phyloP scores from a whole-genome alignment of 1,140 invertebrate species.

The Akabosia matsudoensis region DNA sequence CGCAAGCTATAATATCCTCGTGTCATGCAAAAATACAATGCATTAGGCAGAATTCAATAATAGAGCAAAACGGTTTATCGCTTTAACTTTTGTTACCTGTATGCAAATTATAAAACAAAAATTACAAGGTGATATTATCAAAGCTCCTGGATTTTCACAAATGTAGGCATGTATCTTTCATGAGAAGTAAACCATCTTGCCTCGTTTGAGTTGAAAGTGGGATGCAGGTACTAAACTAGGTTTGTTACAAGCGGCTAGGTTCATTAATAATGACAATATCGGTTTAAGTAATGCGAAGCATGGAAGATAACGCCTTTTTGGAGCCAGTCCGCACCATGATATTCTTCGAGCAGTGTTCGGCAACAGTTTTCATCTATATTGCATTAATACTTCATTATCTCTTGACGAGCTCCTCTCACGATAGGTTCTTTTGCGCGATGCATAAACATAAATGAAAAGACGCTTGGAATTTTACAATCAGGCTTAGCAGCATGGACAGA shows the following conservation, averaged over 20 bases:
- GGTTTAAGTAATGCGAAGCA: background rate
- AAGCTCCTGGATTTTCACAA: background rate
- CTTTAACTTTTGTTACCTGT: no score
- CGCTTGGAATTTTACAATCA: background rate
- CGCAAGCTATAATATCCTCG: no score
- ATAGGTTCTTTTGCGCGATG: background rate
- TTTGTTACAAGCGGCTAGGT: background rate
- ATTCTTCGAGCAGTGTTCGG: background rate
- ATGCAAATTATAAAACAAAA: background rate
- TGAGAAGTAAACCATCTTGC: no score
- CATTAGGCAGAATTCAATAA: no score
- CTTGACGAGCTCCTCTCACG: background rate
- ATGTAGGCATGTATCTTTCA: no score
- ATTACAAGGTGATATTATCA: background rate
- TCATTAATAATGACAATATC: constrained; percentile 5
- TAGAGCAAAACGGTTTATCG: no score
- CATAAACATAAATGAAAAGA: background rate
- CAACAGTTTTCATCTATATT: background rate
- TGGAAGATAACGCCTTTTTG: constrained; percentile 2
- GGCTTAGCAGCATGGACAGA: background rate
- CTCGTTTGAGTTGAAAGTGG: no score
- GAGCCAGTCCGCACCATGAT: background rate
- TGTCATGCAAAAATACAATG: no score
- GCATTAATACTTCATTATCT: background rate
- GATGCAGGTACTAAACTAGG: no score